phyloP scores from a whole-genome alignment of 2,888 invertebrate genomes.

The Mythimna vitellina region DNA sequence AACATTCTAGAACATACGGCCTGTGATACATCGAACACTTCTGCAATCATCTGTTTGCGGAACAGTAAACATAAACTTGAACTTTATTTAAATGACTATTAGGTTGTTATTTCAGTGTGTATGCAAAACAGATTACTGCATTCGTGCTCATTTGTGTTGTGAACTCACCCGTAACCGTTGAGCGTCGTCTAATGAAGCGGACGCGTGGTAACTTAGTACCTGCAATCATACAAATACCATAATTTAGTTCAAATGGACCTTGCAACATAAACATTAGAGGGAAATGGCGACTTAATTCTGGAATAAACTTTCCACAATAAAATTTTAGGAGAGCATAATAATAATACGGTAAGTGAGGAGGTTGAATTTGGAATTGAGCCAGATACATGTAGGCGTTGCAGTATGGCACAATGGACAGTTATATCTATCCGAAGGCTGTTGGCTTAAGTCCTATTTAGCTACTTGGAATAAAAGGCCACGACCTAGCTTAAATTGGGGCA shows the following conservation, averaged over 20 bases:
- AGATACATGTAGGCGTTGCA: slow-evolving; percentile 50
- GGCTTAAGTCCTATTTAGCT: slow-evolving; percentile 35
- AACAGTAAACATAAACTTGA: slow-evolving; percentile 1
- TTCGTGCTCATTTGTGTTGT: slow-evolving; percentile 42
- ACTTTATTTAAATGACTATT: slow-evolving; percentile 2
- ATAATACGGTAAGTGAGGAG: slow-evolving; percentile 38
- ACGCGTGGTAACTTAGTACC: slow-evolving; percentile 98
- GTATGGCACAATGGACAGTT: slow-evolving; percentile 45
- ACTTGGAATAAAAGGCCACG: slow-evolving; percentile 32
- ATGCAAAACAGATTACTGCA: slow-evolving; percentile 37
- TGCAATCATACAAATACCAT: slow-evolving; percentile 72
- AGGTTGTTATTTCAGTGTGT: slow-evolving; percentile 23
- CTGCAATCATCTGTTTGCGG: slow-evolving; percentile 28
- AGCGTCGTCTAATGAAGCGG: slow-evolving; percentile 97
- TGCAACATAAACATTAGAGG: slow-evolving; percentile 5
- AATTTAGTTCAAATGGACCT: slow-evolving; percentile 25
- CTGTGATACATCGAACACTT: slow-evolving; percentile 34
- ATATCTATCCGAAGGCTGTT: slow-evolving; percentile 37
- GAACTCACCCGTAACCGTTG: slow-evolving; percentile 94
- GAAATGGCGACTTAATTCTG: slow-evolving; percentile 19
- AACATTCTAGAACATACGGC: slow-evolving; percentile 37
- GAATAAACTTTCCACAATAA: slow-evolving; percentile 15
- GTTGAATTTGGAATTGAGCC: slow-evolving; percentile 49
- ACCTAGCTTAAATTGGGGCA: slow-evolving; percentile 22
- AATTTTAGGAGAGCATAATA: slow-evolving; percentile 37